These are phyloP conservation scores for Stylophora pistillata DNA, from an alignment of 64 coral and sea anemone species.

Conservation along the genomic window DNA sequence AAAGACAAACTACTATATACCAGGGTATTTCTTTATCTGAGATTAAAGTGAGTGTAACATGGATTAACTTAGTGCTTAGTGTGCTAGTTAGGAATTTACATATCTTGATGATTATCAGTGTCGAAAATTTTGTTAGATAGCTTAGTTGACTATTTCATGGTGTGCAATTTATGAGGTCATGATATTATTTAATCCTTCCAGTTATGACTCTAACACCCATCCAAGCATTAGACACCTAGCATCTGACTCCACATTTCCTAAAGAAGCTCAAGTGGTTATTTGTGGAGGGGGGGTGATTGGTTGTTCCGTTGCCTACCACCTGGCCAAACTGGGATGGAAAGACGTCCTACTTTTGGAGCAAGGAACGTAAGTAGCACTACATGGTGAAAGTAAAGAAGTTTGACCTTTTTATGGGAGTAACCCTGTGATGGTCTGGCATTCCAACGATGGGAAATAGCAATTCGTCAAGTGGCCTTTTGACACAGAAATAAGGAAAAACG, in stretches of 20 bases:
- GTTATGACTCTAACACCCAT: not conserved
- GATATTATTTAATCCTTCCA: not conserved
- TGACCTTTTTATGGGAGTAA: no score
- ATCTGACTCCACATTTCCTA: conserved; percentile 34
- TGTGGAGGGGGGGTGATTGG: conserved; percentile 91
- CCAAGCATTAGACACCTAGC: not conserved
- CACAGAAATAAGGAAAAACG: not conserved
- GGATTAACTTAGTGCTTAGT: no score
- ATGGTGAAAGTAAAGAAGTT: not conserved
- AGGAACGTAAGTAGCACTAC: conserved; percentile 64
- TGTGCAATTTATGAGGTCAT: not conserved
- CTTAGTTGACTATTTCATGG: no score
- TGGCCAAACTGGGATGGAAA: conserved; percentile 90
- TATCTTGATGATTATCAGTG: no score
- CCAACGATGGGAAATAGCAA: not conserved
- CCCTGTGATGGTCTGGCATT: not conserved
- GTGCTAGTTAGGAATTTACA: no score
- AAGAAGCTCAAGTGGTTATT: conserved; percentile 72
- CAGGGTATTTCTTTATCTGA: no score
- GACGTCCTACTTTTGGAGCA: conserved; percentile 84
- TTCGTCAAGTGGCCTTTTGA: not conserved
- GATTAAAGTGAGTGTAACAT: no score
- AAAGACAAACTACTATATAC: no score
- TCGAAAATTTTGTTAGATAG: no score
- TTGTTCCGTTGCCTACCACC: conserved; percentile 89